Evolutionary conservation across 2,797 vertebrate genomes (phyloP).

Genomic region (Falco berigora): DNA sequence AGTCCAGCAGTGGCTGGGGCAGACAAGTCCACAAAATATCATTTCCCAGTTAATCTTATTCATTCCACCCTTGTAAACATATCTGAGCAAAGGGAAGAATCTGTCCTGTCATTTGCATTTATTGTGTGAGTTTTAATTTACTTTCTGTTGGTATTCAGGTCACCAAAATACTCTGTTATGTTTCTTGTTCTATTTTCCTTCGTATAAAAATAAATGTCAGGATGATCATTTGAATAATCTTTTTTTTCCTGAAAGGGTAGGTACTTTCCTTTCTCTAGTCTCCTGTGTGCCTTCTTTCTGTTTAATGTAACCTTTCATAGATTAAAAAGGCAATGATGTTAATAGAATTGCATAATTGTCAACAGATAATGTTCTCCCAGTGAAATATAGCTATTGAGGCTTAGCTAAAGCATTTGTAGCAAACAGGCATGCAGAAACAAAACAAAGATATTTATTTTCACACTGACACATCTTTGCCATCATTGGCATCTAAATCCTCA

Average conservation of each 20-base stretch:
- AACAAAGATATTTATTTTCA: conserved; percentile 64
- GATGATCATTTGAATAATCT: conserved; percentile 23
- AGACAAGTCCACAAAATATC: not conserved
- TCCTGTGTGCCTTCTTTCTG: conserved; percentile 48
- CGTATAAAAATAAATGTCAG: conserved; percentile 44
- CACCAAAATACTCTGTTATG: conserved; percentile 3
- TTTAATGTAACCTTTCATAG: conserved; percentile 54
- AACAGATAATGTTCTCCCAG: conserved; percentile 61
- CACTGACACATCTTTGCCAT: conserved; percentile 18
- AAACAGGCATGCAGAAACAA: conserved; percentile 44
- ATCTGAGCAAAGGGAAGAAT: not conserved
- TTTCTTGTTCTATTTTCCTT: conserved; percentile 34
- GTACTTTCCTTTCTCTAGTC: conserved; percentile 13
- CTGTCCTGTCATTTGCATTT: not conserved
- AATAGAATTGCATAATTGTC: conserved; percentile 68
- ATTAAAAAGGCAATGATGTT: conserved; percentile 66
- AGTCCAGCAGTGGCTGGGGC: not conserved
- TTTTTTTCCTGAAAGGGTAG: not conserved
- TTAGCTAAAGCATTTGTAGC: conserved; percentile 47
- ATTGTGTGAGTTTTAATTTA: conserved; percentile 28
- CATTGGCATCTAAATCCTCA: not conserved
- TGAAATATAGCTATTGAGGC: conserved; percentile 56
- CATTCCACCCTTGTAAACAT: not conserved
- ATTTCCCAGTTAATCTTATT: not conserved
- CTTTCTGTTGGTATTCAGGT: conserved; percentile 6